Conservation (phyloP, 1,140 invertebrate genomes). For the Goniozus legneri region DNA sequence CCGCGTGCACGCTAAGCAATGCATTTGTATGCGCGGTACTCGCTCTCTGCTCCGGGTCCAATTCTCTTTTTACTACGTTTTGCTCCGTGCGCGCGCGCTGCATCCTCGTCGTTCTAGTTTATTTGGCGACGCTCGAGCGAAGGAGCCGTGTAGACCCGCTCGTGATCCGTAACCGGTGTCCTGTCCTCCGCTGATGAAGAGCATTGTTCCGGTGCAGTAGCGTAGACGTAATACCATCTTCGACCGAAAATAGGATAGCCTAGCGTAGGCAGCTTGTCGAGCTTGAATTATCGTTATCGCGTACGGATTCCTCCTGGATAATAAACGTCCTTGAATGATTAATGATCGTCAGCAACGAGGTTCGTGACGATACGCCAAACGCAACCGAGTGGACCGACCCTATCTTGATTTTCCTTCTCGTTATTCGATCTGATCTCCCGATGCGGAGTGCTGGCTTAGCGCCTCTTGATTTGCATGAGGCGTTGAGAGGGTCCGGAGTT, state of each 20-base stretch:
- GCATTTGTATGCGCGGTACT: slow-evolving; percentile 29
- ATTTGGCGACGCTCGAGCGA: slow-evolving; percentile 20
- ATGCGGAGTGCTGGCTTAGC: too few relatives aligned
- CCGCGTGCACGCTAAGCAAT: slow-evolving; percentile 13
- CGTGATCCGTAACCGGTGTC: not conserved
- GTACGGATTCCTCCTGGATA: too few relatives aligned
- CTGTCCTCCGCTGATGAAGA: slow-evolving; percentile 9
- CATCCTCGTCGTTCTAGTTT: slow-evolving; percentile 34
- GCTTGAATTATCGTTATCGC: not conserved
- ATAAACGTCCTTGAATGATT: too few relatives aligned
- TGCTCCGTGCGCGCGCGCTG: slow-evolving; percentile 22
- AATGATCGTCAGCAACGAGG: too few relatives aligned
- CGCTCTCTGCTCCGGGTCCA: slow-evolving; percentile 17
- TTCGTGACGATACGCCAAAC: too few relatives aligned
- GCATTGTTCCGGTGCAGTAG: slow-evolving; percentile 14
- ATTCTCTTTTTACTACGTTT: slow-evolving; percentile 29
- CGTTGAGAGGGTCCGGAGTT: too few relatives aligned
- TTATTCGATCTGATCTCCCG: too few relatives aligned
- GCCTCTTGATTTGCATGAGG: too few relatives aligned
- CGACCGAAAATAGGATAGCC: not conserved
- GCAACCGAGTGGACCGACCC: too few relatives aligned
- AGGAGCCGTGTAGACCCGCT: not conserved
- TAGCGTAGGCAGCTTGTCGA: not conserved
- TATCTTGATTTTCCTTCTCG: too few relatives aligned
- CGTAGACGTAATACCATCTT: slow-evolving; percentile 1